Evolutionary conservation across 2,888 invertebrate genomes (phyloP), one percentile per base, ranked within the genome.

Genomic region (Drosophila macrothrix): DNA sequence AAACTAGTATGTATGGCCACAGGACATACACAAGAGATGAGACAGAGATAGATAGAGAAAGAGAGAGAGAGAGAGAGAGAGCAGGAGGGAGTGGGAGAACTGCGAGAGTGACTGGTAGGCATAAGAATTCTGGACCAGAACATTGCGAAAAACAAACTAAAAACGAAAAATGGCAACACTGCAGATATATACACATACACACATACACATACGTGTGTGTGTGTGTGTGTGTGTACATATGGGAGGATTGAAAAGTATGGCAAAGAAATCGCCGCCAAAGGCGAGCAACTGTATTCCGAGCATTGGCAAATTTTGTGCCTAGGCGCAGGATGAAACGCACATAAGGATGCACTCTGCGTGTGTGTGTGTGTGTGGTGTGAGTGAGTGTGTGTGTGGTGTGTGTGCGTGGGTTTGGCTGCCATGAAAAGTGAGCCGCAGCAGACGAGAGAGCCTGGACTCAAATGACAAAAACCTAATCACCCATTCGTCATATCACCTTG

Each of bases 401-500:
- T n/a, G n/a, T 2, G 37, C 10, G 39, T 19, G 61, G 1, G 37
- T 7, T 31, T 22, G 49, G 14, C 29, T 41, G 56, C 68, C 49
- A 54, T 29, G 79, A 76, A 79, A 73, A 59, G 61, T 79, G 78
- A 79, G 78, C 62, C 43, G 43, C 41, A 55, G 39, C 16, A 28
- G n/a, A 35, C 9, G 49, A 25, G 31, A 41, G 43, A 7, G 25
- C 37, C 33, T 35, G 35, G 22, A 22, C 10, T 50, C 55, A 67
- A 68, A 72, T 74, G 80, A 82, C 75, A 77, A 82, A 84, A 80
- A 83, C 86, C 88, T 88, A 91, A 90, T 91, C 89, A 90, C 84
- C 83, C 87, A 90, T 85, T 90, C 85, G 82, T 87, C 78, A 85
- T 87, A 88, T 90, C 90, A 91, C 87, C 90, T 87, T 82, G 72